Conservation (phyloP, 30 jellyfish, hydroid and myxozoan species). For the Aurelia sp. region DNA sequence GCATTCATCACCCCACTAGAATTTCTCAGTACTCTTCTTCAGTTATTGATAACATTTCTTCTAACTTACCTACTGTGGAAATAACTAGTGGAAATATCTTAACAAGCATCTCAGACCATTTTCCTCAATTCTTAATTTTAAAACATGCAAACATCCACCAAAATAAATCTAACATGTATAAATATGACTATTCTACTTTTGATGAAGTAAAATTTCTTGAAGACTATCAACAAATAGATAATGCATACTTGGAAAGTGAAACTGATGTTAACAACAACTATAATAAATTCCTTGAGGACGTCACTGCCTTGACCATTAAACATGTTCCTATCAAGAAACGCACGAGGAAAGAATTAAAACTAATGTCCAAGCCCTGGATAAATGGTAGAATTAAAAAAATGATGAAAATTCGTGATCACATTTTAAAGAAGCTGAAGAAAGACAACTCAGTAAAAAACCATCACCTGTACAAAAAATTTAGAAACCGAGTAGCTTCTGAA, state of each 20-base stretch:
- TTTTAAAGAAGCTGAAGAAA: conserved; percentile 12
- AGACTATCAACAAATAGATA: conserved; percentile 21
- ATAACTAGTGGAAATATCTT: conserved; percentile 52
- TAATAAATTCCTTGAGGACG: conserved; percentile 33
- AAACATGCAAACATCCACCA: conserved; percentile 37
- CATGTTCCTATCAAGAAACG: conserved; percentile 51
- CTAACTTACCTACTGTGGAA: conserved; percentile 26
- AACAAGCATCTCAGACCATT: conserved; percentile 49
- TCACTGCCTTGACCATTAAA: conserved; percentile 25
- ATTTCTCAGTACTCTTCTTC: conserved; percentile 30
- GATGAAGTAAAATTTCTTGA: conserved; percentile 38
- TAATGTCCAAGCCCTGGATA: conserved; percentile 40
- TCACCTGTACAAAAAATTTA: too few relatives aligned
- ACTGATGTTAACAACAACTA: conserved; percentile 41
- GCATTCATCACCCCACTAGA: not conserved
- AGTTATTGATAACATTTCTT: conserved; percentile 1
- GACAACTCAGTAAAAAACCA: not conserved
- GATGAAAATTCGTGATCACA: conserved; percentile 10
- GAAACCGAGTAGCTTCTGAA: too few relatives aligned
- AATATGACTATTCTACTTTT: conserved; percentile 47
- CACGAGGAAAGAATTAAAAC: conserved; percentile 38
- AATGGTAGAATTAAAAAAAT: conserved; percentile 1
- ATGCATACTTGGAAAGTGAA: conserved; percentile 30
- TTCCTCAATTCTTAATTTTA: conserved; percentile 52
- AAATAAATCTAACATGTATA: conserved; percentile 20